Conservation (phyloP, 2,113 vertebrate species). For the Phylloscopus trochilus region DNA sequence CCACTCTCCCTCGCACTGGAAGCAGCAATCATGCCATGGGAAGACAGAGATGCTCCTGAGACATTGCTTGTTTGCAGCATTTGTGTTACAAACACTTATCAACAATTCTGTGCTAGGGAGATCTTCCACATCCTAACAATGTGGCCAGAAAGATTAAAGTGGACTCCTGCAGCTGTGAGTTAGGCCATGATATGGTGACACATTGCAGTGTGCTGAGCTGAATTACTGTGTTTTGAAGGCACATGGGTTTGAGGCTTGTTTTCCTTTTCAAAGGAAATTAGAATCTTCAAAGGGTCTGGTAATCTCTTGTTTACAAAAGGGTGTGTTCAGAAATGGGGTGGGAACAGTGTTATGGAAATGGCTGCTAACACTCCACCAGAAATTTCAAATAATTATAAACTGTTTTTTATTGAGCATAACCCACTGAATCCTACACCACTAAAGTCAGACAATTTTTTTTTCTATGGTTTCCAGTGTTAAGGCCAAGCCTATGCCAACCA, state of each 20-base stretch:
- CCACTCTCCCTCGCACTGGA: not conserved
- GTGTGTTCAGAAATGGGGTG: not conserved
- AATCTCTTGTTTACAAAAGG: not conserved
- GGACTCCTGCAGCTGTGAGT: not conserved
- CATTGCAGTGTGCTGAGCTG: not conserved
- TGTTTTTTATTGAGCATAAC: fast-evolving
- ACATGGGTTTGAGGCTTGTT: fast-evolving
- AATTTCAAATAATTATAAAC: not conserved
- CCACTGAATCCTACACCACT: not conserved
- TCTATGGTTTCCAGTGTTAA: not conserved
- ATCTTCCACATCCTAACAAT: not conserved
- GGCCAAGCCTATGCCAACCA: not conserved
- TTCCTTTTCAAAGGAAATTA: not conserved
- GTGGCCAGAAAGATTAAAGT: not conserved
- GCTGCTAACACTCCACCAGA: not conserved
- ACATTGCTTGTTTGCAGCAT: not conserved
- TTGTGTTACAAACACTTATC: not conserved
- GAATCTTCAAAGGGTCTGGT: not conserved
- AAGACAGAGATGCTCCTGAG: not conserved
- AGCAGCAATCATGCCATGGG: not conserved
- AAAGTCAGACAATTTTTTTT: not conserved
- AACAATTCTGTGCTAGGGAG: not conserved
- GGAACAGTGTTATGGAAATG: not conserved
- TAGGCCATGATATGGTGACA: not conserved
- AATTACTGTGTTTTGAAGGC: not conserved